phyloP scores from a whole-genome alignment of 2,888 invertebrate genomes.

The Hyles lineata region DNA sequence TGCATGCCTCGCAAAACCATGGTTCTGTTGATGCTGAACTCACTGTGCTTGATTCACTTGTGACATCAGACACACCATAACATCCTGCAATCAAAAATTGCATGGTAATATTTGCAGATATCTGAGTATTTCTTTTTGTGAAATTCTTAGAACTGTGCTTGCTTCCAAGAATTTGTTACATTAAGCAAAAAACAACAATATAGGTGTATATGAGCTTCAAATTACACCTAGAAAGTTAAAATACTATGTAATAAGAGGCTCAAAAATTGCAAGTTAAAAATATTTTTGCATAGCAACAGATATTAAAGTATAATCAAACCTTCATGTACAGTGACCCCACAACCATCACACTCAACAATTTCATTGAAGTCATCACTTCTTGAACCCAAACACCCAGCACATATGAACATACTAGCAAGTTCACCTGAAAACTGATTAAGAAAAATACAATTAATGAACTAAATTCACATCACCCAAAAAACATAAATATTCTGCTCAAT shows the following conservation, averaged over 20 bases:
- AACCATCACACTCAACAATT: slow-evolving; percentile 98
- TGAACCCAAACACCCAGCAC: slow-evolving; percentile 96
- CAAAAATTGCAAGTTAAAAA: too few relatives aligned
- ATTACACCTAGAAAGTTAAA: too few relatives aligned
- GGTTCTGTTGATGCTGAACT: slow-evolving; percentile 98
- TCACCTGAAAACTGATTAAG: slow-evolving; percentile 71
- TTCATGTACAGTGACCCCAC: slow-evolving; percentile 98
- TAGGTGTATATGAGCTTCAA: too few relatives aligned
- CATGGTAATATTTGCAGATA: neutral
- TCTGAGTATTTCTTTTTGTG: neutral
- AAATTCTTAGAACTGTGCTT: neutral
- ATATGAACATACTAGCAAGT: slow-evolving; percentile 91
- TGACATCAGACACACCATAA: slow-evolving; percentile 96
- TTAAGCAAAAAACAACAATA: too few relatives aligned
- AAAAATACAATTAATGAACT: neutral
- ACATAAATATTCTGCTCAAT: too few relatives aligned
- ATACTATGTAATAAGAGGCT: too few relatives aligned
- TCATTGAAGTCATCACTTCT: slow-evolving; percentile 97
- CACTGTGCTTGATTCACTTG: slow-evolving; percentile 95
- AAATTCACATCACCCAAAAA: neutral
- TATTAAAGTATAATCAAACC: slow-evolving; percentile 73
- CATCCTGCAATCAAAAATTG: slow-evolving; percentile 85
- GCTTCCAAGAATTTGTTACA: neutral
- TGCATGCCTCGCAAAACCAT: slow-evolving; percentile 99
- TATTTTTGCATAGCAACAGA: too few relatives aligned